Conservation (phyloP, 2,113 vertebrate genomes). For the Mirounga angustirostris region DNA sequence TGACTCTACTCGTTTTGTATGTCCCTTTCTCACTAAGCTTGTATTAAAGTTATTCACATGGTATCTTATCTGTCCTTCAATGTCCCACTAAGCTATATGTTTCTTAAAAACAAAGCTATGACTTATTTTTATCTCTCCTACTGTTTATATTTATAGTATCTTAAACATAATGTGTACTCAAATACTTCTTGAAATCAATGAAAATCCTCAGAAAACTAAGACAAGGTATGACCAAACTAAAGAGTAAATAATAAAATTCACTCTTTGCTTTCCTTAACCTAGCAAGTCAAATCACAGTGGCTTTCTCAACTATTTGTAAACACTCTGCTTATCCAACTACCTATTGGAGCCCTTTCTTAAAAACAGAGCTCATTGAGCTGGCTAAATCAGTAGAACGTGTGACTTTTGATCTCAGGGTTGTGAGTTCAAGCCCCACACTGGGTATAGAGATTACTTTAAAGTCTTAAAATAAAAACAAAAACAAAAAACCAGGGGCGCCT, state of each 20-base stretch:
- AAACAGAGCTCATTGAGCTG: background rate
- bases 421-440: background rate
- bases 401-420: background rate
- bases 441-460: background rate
- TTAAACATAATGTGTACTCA: constrained; percentile 9
- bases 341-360: background rate
- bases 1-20: background rate
- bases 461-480: background rate
- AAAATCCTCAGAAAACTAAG: constrained; percentile 47
- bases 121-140: constrained; percentile 29
- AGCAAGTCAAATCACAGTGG: background rate
- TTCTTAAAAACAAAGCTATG: constrained; percentile 26
- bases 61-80: background rate
- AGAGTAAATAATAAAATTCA: constrained; percentile 39
- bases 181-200: constrained; percentile 46
- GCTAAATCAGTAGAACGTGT: background rate
- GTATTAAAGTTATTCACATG: constrained; percentile 18
- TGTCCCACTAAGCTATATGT: background rate
- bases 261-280: background rate
- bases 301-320: constrained; percentile 10
- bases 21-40: constrained; percentile 34
- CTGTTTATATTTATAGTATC: background rate
- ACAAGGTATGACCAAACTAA: constrained; percentile 2
- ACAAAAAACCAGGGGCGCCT: background rate
- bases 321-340: background rate